A percentile compares a stretch with the other conserved stretches of the same genome.
Conservation (phyloP, 1,140 invertebrate genomes). For the Cyclargus thomasi region DNA sequence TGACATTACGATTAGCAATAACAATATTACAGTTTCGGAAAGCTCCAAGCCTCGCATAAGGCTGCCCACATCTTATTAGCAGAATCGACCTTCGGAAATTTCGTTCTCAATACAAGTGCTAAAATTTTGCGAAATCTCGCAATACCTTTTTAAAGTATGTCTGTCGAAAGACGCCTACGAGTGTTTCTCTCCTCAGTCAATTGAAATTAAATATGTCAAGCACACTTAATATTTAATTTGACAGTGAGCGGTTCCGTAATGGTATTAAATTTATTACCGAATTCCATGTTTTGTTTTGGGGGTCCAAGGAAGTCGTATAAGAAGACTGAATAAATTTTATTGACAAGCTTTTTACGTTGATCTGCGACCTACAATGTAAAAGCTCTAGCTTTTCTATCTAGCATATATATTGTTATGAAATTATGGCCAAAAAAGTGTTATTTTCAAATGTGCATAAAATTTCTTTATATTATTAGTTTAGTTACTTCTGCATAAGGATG, state of each 20-base stretch:
- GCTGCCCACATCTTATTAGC: background rate
- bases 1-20: too few relatives aligned
- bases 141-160: background rate
- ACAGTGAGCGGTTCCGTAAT: background rate
- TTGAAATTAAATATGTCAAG: background rate
- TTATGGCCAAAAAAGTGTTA: too few relatives aligned
- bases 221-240: background rate
- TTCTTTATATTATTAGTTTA: too few relatives aligned
- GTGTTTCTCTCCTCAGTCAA: background rate
- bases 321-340: too few relatives aligned
- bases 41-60: background rate
- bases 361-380: too few relatives aligned
- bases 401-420: too few relatives aligned
- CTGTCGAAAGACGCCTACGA: background rate
- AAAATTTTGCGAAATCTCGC: background rate
- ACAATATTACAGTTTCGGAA: too few relatives aligned
- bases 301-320: too few relatives aligned
- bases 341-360: too few relatives aligned
- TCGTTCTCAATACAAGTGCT: background rate
- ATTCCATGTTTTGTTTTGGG: background rate
- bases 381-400: too few relatives aligned
- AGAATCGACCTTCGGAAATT: background rate
- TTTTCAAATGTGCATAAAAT: too few relatives aligned
- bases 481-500: too few relatives aligned
- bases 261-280: background rate